phyloP scores from a whole-genome alignment of 2,113 vertebrate species.

The Neopipo cinnamomea region DNA sequence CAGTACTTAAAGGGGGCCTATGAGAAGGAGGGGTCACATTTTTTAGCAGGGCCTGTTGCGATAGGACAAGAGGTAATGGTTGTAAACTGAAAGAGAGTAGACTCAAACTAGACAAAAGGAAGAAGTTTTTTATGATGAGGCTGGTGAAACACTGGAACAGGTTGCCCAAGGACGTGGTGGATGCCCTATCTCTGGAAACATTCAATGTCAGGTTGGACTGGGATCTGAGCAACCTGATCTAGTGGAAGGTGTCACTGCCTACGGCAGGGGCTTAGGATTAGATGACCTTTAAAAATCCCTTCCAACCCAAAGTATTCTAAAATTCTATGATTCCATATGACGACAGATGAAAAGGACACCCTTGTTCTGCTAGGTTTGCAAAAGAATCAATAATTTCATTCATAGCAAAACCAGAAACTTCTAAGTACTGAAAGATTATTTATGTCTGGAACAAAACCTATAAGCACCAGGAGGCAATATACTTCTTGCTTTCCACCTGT shows the following conservation, averaged over 20 bases:
- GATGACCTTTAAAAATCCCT: neutral
- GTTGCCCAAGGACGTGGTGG: neutral
- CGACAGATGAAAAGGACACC: accelerated
- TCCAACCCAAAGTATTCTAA: neutral
- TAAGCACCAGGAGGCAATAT: neutral
- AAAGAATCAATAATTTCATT: neutral
- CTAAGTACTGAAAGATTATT: neutral
- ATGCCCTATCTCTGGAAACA: neutral
- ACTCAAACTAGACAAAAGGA: neutral
- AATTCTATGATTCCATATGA: neutral
- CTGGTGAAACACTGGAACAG: neutral
- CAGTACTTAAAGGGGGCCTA: neutral
- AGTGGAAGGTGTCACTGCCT: neutral
- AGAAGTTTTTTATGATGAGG: neutral
- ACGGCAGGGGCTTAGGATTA: neutral
- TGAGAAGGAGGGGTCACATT: neutral
- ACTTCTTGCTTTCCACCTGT: neutral
- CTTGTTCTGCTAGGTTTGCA: neutral
- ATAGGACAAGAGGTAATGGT: neutral
- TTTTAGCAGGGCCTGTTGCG: neutral
- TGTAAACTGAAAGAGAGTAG: neutral
- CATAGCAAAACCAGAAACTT: neutral
- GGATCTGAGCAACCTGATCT: neutral
- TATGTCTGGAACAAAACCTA: neutral
- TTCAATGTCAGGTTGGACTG: neutral